Base-by-base conservation (phyloP, 1,140 invertebrate species). In the Drosophila saltans region DNA sequence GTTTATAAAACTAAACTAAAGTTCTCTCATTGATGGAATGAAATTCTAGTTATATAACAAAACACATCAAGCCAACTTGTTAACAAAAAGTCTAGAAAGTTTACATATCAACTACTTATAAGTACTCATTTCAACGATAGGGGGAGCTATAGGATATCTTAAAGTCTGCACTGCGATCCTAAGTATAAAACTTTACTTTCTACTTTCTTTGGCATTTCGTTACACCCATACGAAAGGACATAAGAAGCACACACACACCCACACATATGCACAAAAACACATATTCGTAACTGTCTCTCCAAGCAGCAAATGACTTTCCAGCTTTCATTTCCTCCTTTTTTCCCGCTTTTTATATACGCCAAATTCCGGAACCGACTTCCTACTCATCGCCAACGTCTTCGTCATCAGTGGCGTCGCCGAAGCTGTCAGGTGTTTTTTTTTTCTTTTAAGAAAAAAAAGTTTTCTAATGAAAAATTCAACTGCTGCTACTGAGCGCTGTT, bases 401-500 rank as follows among this genome's bases (percentile, higher is more conserved):
- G 40, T 56, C 68, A 70, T 52, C 66, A 7, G 6, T 1, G 28
- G 28, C 28, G 28, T 30, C 28, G 28, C 28, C 4, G 28, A 3
- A 2, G 6, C 33, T 77, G 64, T 73, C n/a, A 75, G 72, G 48
- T 73, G 70, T 43, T 69, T 33, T 45, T 63, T n/a, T 48, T 61
- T 36, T 36, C 6, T 36, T 36, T 36, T 55, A 65, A 69, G 28
- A 71, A 21, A 43, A 79, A 16, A 74, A 86, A 83, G 41, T 86
- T 86, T 82, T 77, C 57, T 66, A 77, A 86, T 86, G 72, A 88
- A 88, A 88, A 86, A 86, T 86, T 88, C 76, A 77, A 55, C 57
- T 59, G 52, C 48, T 67, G 24, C 30, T 45, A 41, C 26, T 33
- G 16, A 16, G 16, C 16, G 61, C 21, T 10, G 58, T 6, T 60